Percentiles rank a stretch among this genome's conserved stretches.
phyloP scores from a whole-genome alignment of 2,113 vertebrate species.

The Plecturocebus donacophilus region DNA sequence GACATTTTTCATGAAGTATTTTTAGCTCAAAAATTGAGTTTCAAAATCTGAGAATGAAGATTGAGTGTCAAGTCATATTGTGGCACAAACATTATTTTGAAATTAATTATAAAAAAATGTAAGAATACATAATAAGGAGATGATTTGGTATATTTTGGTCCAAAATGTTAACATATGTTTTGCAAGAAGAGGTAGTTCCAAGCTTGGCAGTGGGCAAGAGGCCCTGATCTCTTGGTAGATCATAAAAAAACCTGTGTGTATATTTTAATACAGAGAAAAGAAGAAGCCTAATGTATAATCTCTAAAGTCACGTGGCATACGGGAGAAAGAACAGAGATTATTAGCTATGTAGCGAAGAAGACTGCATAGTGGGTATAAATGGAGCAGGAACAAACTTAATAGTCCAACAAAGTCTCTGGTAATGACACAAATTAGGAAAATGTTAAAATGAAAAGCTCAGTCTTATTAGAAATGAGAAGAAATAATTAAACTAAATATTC shows the following conservation, averaged over 20 bases:
- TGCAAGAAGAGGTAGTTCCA: background rate
- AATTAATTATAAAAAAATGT: background rate
- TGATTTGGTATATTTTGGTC: background rate
- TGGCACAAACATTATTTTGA: background rate
- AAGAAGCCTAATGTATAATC: background rate
- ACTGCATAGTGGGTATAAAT: background rate
- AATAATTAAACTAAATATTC: background rate
- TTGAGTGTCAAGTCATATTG: background rate
- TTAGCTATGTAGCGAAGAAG: background rate
- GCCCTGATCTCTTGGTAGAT: background rate
- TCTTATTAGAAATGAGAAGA: background rate
- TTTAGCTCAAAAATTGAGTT: background rate
- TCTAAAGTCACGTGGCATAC: background rate
- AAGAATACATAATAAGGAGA: background rate
- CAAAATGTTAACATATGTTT: background rate
- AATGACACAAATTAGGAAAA: background rate
- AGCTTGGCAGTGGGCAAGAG: accelerated
- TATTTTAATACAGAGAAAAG: background rate
- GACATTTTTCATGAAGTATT: background rate
- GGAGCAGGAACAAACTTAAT: background rate
- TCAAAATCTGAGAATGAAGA: background rate
- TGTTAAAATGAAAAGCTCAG: background rate
- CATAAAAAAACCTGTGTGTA: background rate
- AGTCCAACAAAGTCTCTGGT: background rate
- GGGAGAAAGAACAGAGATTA: background rate